These are phyloP conservation scores for Caenorhabditis sp. DNA, from an alignment of 2,888 invertebrate species.

Conservation along the genomic window DNA sequence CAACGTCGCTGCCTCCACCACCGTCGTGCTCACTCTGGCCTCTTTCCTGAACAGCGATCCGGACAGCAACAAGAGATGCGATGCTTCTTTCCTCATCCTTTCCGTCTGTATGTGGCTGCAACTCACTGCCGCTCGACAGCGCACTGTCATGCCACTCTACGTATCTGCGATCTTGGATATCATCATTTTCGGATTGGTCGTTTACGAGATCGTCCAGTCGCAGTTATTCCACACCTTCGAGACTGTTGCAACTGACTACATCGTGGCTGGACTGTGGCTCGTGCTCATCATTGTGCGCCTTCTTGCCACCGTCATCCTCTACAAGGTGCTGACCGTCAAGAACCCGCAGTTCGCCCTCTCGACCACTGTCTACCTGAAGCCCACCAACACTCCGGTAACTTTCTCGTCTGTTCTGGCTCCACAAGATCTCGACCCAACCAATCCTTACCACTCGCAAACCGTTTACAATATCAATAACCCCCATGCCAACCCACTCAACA, in stretches of 20 bases:
- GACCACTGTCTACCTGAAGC: constrained; percentile 47
- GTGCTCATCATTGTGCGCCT: constrained; percentile 18
- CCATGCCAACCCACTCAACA: constrained; percentile 25
- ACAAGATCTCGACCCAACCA: constrained; percentile 59
- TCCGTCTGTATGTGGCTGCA: constrained; percentile 43
- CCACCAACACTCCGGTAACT: constrained; percentile 54
- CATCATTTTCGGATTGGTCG: constrained; percentile 14
- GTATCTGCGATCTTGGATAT: constrained; percentile 25
- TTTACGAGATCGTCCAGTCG: not conserved
- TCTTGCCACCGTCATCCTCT: constrained; percentile 32
- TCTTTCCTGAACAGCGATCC: not conserved
- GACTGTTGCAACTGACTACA: not conserved
- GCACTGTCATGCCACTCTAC: constrained; percentile 31
- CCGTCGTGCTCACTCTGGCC: constrained; percentile 9
- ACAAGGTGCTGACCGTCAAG: constrained; percentile 39
- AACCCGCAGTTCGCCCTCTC: constrained; percentile 26
- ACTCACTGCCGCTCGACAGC: constrained; percentile 42
- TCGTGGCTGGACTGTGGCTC: constrained; percentile 3
- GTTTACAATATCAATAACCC: constrained; percentile 44
- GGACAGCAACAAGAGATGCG: not conserved
- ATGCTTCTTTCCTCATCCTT: constrained; percentile 11
- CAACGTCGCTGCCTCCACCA: constrained; percentile 29
- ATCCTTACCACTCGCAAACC: constrained; percentile 56
- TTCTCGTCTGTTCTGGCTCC: constrained; percentile 51
- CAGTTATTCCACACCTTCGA: not conserved